phyloP scores from a whole-genome alignment of 1,140 invertebrate species.

The Polypedilum pembai region DNA sequence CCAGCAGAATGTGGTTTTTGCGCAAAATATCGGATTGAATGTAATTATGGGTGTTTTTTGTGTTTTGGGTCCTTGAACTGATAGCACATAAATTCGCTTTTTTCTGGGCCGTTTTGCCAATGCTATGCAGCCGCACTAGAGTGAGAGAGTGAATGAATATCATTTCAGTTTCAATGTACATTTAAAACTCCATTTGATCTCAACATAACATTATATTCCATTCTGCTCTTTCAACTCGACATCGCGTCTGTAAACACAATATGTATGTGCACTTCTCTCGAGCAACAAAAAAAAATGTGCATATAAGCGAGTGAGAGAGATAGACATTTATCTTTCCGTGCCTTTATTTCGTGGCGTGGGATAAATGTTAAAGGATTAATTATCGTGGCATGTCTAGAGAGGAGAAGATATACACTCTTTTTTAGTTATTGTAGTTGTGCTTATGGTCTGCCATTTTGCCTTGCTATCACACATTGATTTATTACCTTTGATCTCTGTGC shows the following conservation, averaged over 20 bases:
- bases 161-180: neutral
- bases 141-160: neutral
- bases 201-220: neutral
- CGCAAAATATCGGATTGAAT: constrained; percentile 8
- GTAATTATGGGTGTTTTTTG: constrained; percentile 1
- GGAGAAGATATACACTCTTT: neutral
- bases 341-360: constrained; percentile 8
- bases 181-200: constrained; percentile 14
- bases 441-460: constrained; percentile 1
- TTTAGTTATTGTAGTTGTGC: too few relatives aligned
- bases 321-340: neutral
- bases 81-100: constrained; percentile 22
- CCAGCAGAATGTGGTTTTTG: neutral
- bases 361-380: constrained; percentile 14
- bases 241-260: neutral
- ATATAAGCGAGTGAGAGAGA: neutral
- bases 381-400: neutral
- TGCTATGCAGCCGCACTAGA: neutral
- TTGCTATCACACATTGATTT: constrained; percentile 6
- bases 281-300: too few relatives aligned
- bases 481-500: neutral
- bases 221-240: neutral
- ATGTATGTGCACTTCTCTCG: neutral
- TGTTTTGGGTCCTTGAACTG: constrained; percentile 22
- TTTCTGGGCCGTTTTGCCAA: constrained; percentile 4